These are phyloP conservation scores for Drymodes brunneopygia DNA, from an alignment of 2,113 vertebrate species.

Conservation along the genomic window DNA sequence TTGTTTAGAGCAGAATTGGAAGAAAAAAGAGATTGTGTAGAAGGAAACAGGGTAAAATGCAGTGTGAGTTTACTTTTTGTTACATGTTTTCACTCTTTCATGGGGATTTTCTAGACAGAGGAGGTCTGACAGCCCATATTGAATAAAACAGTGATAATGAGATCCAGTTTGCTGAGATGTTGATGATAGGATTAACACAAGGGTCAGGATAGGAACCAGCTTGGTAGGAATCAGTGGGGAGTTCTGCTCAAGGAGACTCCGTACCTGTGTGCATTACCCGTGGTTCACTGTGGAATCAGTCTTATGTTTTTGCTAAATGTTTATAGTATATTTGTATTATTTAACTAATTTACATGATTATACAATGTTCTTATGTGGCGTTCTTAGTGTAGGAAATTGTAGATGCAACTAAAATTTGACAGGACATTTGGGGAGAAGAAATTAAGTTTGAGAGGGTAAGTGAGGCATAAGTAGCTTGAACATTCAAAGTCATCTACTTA, in stretches of 20 bases:
- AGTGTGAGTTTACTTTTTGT: background rate
- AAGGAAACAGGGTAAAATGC: background rate
- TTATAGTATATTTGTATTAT: background rate
- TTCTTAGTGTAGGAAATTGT: background rate
- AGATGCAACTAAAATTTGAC: background rate
- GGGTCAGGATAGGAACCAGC: background rate
- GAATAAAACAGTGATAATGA: background rate
- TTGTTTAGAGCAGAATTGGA: background rate
- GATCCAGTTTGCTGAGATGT: background rate
- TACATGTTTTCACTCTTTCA: background rate
- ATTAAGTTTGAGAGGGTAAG: background rate
- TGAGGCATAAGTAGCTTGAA: background rate
- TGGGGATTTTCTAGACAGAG: background rate
- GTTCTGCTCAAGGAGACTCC: background rate
- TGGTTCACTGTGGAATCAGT: background rate
- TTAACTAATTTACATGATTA: background rate
- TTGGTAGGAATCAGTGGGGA: background rate
- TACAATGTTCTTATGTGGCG: background rate
- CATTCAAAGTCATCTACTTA: background rate
- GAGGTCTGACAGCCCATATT: background rate
- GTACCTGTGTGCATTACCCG: background rate
- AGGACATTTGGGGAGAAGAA: background rate
- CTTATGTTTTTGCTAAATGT: background rate
- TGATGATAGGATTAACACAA: fast-evolving
- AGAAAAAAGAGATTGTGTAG: background rate